Percentiles rank a stretch among this genome's conserved stretches.
Evolutionary conservation across 2,797 vertebrate species (phyloP).

Genomic region (Basileuterus tristriatus): DNA sequence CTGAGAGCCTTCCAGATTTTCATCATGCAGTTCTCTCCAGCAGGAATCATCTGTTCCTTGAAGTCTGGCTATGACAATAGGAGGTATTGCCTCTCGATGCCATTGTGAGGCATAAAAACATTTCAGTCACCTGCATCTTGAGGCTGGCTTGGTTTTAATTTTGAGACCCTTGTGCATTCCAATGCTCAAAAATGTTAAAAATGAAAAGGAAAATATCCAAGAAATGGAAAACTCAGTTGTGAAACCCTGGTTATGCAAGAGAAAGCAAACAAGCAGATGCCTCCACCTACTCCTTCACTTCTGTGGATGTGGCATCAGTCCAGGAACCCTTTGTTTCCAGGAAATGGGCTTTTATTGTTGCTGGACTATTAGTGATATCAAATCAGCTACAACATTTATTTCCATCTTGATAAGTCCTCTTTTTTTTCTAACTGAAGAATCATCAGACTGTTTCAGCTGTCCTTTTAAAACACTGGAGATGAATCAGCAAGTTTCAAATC

Average conservation of each 20-base stretch:
- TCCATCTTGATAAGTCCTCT: neutral
- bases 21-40: neutral
- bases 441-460: neutral
- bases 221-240: neutral
- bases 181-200: neutral
- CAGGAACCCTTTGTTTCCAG: neutral
- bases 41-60: slow-evolving; percentile 14
- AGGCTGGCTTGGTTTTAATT: neutral
- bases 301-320: neutral
- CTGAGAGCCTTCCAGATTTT: neutral
- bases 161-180: neutral
- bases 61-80: neutral
- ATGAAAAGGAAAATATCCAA: neutral
- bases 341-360: neutral
- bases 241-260: neutral
- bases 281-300: neutral
- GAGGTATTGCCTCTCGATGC: neutral
- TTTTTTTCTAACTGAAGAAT: neutral
- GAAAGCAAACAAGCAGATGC: neutral
- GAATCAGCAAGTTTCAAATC: neutral
- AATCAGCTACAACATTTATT: neutral
- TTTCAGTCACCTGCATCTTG: neutral
- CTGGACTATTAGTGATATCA: neutral
- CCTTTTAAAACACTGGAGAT: neutral
- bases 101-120: neutral